Conservation (phyloP, 2,113 vertebrate genomes). For the Pionites leucogaster region DNA sequence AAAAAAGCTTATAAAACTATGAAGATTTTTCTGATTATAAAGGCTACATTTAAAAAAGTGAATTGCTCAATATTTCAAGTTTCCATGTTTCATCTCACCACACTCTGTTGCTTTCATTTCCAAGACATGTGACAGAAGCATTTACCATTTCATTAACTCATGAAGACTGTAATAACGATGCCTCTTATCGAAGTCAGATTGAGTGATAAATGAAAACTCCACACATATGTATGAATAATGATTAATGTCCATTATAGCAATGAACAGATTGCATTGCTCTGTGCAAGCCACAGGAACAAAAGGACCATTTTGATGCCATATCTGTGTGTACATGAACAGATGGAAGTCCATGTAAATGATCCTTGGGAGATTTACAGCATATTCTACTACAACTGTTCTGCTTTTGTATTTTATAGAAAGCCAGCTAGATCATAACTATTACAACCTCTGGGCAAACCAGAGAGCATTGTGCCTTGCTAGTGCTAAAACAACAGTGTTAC, state of each 20-base stretch:
- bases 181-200: constrained; percentile 13
- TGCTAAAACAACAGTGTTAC: background rate
- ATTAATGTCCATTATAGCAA: background rate
- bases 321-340: background rate
- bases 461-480: background rate
- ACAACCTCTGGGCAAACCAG: background rate
- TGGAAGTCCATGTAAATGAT: background rate
- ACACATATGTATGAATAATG: background rate
- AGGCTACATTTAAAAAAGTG: background rate
- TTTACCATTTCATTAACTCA: constrained; percentile 49
- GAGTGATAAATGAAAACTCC: constrained; percentile 30
- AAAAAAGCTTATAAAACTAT: background rate
- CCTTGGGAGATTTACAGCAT: background rate
- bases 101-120: background rate
- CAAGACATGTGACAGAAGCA: background rate
- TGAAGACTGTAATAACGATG: background rate
- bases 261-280: constrained; percentile 5
- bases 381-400: background rate
- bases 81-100: background rate
- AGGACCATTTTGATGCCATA: background rate
- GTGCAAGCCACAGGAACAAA: constrained; percentile 3
- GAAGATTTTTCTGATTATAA: background rate
- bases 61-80: background rate
- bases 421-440: background rate
- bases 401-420: background rate